Evolutionary conservation across 1,140 invertebrate species (phyloP).

Genomic region (Phymorhynchus buccinoides): DNA sequence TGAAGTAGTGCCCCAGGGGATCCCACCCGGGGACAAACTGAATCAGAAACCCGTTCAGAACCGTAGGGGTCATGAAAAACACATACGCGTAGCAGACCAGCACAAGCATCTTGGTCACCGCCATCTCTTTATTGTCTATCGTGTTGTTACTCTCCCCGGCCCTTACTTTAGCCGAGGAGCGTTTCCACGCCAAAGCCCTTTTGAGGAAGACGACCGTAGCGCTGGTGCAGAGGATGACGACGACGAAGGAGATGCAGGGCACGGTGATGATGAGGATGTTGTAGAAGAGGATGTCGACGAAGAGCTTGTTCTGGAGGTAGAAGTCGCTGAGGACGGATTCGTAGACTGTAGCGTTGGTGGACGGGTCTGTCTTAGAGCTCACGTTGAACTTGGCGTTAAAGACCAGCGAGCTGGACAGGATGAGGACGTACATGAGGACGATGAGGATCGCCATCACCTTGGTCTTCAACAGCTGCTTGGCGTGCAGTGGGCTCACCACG

Average conservation of each 20-base stretch:
- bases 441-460: conserved; percentile 15
- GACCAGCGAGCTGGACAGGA: conserved; percentile 13
- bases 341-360: conserved; percentile 6
- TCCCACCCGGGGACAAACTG: conserved; percentile 1
- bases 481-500: conserved; percentile 17
- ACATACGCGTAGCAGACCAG: conserved; percentile 30
- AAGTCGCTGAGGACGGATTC: neutral
- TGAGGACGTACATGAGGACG: conserved; percentile 25
- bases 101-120: conserved; percentile 14
- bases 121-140: neutral
- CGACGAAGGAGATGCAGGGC: conserved; percentile 36
- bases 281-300: conserved; percentile 25
- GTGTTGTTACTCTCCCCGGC: neutral
- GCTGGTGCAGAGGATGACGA: conserved; percentile 3
- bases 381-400: conserved; percentile 27
- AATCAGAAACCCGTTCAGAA: conserved; percentile 41
- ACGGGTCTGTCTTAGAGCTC: neutral
- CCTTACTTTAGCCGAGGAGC: neutral
- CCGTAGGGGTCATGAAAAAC: conserved; percentile 33
- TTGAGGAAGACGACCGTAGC: conserved; percentile 34
- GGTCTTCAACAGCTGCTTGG: conserved; percentile 23
- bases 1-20: neutral
- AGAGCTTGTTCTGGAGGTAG: conserved; percentile 17
- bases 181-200: conserved; percentile 9
- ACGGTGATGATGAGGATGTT: conserved; percentile 32